Evolutionary conservation across 2,797 vertebrate genomes (phyloP).

Genomic region (Gallinago nigripennis): DNA sequence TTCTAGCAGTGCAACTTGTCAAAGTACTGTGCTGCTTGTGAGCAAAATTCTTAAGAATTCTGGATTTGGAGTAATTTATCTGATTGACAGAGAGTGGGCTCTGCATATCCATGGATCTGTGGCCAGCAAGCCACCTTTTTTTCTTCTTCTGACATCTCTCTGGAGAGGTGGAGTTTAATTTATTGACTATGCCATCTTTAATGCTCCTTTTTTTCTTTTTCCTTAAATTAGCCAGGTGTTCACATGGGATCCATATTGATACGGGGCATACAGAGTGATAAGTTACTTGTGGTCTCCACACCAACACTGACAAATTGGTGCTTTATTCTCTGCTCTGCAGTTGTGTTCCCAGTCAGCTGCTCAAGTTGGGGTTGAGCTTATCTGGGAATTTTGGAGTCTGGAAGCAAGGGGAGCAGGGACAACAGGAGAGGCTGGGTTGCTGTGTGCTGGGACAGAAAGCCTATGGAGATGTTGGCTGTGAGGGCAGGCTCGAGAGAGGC

Average conservation of each 20-base stretch:
- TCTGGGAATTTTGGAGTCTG: background rate
- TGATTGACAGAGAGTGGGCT: background rate
- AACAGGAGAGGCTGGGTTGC: background rate
- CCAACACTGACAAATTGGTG: fast-evolving
- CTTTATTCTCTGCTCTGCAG: background rate
- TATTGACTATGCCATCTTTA: background rate
- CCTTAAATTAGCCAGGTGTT: background rate
- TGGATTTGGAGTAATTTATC: background rate
- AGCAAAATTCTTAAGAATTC: background rate
- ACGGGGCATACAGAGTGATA: fast-evolving
- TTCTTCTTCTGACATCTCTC: background rate
- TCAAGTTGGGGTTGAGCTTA: background rate
- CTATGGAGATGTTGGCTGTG: background rate
- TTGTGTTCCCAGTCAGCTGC: background rate
- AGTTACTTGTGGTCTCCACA: background rate
- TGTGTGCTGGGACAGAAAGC: background rate
- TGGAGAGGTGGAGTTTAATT: background rate
- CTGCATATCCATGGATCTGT: background rate
- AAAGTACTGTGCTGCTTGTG: background rate
- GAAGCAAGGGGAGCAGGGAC: background rate
- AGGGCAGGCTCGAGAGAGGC: background rate
- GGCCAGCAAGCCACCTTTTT: background rate
- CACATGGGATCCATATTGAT: background rate
- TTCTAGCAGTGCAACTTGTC: background rate
- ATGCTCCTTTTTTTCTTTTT: background rate